Percentiles rank a stretch among this genome's conserved stretches.
These are phyloP conservation scores for Rhipidura dahli DNA, from an alignment of 2,113 vertebrate genomes.

Conservation along the genomic window DNA sequence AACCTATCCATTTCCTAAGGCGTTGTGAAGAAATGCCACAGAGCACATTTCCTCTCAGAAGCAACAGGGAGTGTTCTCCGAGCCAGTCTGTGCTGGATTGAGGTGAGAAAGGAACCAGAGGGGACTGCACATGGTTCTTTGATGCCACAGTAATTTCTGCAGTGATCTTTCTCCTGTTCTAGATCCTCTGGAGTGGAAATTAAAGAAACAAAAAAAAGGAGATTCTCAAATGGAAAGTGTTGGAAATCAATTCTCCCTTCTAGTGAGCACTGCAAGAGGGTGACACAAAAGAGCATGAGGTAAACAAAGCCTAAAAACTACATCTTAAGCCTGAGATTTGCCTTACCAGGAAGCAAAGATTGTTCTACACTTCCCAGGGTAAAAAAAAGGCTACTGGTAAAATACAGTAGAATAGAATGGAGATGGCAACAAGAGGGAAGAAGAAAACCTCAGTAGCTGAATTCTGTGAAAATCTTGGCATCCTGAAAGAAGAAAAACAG, in stretches of 20 bases:
- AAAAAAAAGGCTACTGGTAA: background rate
- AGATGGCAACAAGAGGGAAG: background rate
- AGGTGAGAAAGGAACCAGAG: background rate
- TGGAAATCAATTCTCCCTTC: background rate
- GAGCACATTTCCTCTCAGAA: background rate
- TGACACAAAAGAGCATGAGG: background rate
- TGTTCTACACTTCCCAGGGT: background rate
- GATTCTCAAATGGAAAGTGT: background rate
- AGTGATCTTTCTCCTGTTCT: background rate
- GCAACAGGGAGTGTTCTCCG: background rate
- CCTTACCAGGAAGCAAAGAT: background rate
- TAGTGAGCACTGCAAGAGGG: background rate
- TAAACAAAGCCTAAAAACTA: background rate
- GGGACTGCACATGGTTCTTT: background rate
- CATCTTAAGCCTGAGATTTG: background rate
- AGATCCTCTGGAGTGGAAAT: background rate
- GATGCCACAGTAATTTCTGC: background rate
- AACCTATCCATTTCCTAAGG: background rate
- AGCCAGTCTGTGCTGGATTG: rapidly evolving
- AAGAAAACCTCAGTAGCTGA: background rate
- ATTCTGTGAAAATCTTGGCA: background rate
- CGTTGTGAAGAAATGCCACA: background rate
- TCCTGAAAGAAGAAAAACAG: background rate
- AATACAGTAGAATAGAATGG: background rate
- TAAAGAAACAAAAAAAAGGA: background rate